phyloP scores from a whole-genome alignment of 2,113 vertebrate genomes.

The Charina bottae region DNA sequence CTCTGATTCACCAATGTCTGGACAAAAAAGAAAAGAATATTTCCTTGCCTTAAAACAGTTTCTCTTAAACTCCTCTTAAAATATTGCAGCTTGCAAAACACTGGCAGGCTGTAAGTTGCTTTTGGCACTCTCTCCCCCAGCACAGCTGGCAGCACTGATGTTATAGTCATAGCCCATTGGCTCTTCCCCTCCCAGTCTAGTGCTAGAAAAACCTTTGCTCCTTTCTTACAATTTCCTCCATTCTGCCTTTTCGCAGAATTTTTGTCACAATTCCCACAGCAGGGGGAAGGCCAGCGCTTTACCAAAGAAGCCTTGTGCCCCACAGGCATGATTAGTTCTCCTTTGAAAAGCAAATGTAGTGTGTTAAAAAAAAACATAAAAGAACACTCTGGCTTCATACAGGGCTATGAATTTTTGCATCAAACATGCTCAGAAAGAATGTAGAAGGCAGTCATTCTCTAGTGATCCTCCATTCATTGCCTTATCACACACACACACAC shows the following conservation, averaged over 20 bases:
- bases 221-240: neutral
- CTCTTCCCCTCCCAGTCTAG: neutral
- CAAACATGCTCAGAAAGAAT: neutral
- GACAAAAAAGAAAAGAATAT: neutral
- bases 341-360: neutral
- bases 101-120: neutral
- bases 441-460: neutral
- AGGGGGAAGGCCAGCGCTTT: neutral
- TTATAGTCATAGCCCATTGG: neutral
- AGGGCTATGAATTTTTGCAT: neutral
- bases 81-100: neutral
- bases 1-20: neutral
- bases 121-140: neutral
- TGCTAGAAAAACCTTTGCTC: neutral
- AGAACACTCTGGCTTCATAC: neutral
- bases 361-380: neutral
- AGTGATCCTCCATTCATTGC: neutral
- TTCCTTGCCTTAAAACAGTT: neutral
- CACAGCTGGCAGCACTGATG: neutral
- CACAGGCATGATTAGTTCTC: neutral
- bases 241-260: neutral
- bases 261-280: neutral
- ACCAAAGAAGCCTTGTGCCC: neutral
- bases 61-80: neutral
- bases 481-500: neutral